Base-by-base conservation (phyloP, 2,113 vertebrate species). In the Osmerus mordax region DNA sequence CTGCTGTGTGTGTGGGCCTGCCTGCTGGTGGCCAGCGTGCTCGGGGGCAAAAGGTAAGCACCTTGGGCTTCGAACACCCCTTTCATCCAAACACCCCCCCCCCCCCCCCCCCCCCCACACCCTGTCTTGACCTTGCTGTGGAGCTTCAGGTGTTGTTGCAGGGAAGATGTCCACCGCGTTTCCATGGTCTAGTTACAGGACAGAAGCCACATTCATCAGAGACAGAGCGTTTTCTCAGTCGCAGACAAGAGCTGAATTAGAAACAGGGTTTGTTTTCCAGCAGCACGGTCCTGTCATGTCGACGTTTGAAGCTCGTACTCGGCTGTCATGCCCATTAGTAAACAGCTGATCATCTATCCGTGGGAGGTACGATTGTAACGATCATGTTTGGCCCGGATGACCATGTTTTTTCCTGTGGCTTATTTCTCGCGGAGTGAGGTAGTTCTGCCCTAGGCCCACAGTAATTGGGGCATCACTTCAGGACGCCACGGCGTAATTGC, bases 31-130 rank as follows among this genome's bases (percentile, higher is more conserved):
- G 83, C 93, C 77, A 91, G 91, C 84, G 85, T 92, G 77, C 84
- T 56, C 15, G 94, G 73, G 82, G 95, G 91, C 78, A 95, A 94
- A 96, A 99, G 97, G 97, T 98, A 94, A 92, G 91, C 41, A 12
- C 41, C 41, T 47, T 12, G 41, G 41, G 41, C 41, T 47, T 47
- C 41, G 8, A 47, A 47, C 41, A 47, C 7, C 41, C 32, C 41
- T 47, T 47, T 11, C 41, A 47, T 47, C 16, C 55, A 56, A 19
- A 16, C 55, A 56, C 54, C 4, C 53, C 3, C 13, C 53, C 53
- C 13, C 23, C 23, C 23, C 1, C 55, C 0, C 8, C 1, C 55
- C 0, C n/a, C 1, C 55, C 0, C 4, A 18, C n/a, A 56, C 15
- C 41, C 12, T 47, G 41, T 9, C 9, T 47, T 47, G 41, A 47